Evolutionary conservation across 2,888 invertebrate genomes (phyloP).

Genomic region (Tenthredo amoena): DNA sequence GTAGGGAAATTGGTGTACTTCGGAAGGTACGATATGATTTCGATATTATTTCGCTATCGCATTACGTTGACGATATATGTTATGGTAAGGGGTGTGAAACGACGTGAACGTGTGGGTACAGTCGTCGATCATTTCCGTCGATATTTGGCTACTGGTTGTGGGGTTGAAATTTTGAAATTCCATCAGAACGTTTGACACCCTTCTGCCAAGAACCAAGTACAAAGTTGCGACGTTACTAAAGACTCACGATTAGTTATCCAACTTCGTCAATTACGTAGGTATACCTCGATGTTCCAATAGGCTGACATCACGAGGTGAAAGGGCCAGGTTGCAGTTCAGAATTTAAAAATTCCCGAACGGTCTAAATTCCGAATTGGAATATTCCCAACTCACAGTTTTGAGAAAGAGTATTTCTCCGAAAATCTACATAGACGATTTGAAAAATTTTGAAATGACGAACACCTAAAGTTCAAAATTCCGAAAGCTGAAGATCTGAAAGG

Average conservation of each 20-base stretch:
- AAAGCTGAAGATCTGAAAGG: no score
- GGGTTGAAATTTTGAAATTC: conserved; percentile 32
- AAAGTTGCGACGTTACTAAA: conserved; percentile 41
- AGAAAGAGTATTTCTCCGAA: no score
- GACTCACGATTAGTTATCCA: conserved; percentile 45
- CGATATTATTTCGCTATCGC: not conserved
- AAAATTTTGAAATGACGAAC: no score
- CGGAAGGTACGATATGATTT: not conserved
- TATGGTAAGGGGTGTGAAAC: not conserved
- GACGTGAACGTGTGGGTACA: not conserved
- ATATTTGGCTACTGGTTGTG: not conserved
- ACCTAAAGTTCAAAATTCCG: no score
- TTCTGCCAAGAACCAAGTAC: not conserved
- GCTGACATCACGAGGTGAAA: not conserved
- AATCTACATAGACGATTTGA: no score
- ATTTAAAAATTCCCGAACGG: no score
- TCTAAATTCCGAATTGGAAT: no score
- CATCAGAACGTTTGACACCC: conserved; percentile 33
- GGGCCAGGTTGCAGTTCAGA: not conserved
- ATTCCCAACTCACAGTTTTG: no score
- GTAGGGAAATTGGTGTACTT: not conserved
- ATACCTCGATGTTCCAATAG: conserved; percentile 5
- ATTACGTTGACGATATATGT: not conserved
- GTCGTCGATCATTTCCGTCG: conserved; percentile 40
- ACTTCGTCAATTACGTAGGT: not conserved